Conservation (phyloP, 2,797 vertebrate genomes). For the Phataginus tricuspis region DNA sequence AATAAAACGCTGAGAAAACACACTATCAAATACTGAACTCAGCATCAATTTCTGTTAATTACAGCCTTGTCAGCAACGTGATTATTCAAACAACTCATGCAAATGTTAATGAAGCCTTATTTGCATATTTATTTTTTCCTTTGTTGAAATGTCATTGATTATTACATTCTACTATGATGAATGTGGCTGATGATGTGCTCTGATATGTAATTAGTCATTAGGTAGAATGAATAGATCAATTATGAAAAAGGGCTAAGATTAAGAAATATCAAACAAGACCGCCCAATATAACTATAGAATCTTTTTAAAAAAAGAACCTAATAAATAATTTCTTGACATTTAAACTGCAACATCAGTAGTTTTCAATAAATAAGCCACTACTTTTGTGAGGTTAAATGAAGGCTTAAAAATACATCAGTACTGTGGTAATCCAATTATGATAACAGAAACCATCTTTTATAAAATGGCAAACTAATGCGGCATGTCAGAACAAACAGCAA, state of each 20-base stretch:
- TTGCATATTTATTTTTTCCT: constrained; percentile 99
- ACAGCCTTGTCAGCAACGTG: constrained; percentile 97
- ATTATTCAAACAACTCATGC: constrained; percentile 99
- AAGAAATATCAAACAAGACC: constrained; percentile 94
- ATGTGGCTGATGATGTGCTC: constrained; percentile 97
- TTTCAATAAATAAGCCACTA: constrained; percentile 88
- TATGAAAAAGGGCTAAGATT: constrained; percentile 94
- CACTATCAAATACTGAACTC: constrained; percentile 94
- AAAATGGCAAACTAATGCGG: constrained; percentile 63
- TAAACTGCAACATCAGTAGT: constrained; percentile 88
- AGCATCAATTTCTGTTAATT: constrained; percentile 98
- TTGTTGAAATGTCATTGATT: constrained; percentile 99
- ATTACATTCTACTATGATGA: constrained; percentile 99
- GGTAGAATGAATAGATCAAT: constrained; percentile 99
- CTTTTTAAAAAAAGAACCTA: constrained; percentile 84
- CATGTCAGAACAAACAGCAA: constrained; percentile 50
- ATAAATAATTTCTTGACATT: constrained; percentile 89
- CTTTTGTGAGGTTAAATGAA: constrained; percentile 86
- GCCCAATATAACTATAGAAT: constrained; percentile 88
- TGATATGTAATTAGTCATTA: constrained; percentile 99
- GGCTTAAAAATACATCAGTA: constrained; percentile 83
- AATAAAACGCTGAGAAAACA: constrained; percentile 91
- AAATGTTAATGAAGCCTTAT: constrained; percentile 99
- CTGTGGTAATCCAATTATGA: constrained; percentile 87
- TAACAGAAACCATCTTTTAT: constrained; percentile 70